Conservation (phyloP, 1,140 invertebrate genomes). For the Nilaparvata lugens region DNA sequence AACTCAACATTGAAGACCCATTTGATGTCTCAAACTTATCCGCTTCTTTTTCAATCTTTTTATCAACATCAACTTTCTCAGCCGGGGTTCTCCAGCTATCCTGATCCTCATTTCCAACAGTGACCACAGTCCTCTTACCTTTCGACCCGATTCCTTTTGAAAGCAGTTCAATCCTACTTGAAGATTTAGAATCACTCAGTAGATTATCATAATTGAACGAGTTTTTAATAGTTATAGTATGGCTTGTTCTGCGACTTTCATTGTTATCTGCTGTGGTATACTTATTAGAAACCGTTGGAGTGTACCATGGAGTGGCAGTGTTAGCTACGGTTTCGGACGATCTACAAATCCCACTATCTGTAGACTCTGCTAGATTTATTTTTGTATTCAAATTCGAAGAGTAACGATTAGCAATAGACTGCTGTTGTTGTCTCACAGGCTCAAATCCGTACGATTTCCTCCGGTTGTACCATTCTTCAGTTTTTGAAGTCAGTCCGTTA, state of each 20-base stretch:
- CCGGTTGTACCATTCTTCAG: slow-evolving; percentile 55
- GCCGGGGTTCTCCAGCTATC: too few relatives aligned
- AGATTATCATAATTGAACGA: too few relatives aligned
- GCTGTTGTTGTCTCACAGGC: slow-evolving; percentile 38
- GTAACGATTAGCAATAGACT: too few relatives aligned
- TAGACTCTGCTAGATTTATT: slow-evolving; percentile 37
- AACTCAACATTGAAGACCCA: too few relatives aligned
- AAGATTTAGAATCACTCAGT: too few relatives aligned
- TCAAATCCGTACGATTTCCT: slow-evolving; percentile 66
- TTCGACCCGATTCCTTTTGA: background rate
- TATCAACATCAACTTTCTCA: background rate
- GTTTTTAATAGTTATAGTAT: slow-evolving; percentile 13
- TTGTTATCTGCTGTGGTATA: background rate
- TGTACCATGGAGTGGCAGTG: slow-evolving; percentile 17
- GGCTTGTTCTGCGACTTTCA: slow-evolving; percentile 21
- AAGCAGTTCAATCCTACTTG: too few relatives aligned
- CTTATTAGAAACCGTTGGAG: background rate
- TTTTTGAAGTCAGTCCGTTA: slow-evolving; percentile 33
- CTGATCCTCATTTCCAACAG: slow-evolving; percentile 3
- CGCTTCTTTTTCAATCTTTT: background rate
- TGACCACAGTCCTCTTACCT: slow-evolving; percentile 21
- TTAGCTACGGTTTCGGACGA: slow-evolving; percentile 47
- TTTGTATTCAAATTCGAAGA: too few relatives aligned
- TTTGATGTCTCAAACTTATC: background rate
- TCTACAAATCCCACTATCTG: slow-evolving; percentile 59